phyloP scores from a whole-genome alignment of 2,113 vertebrate genomes.

The Monarcha castaneiventris region DNA sequence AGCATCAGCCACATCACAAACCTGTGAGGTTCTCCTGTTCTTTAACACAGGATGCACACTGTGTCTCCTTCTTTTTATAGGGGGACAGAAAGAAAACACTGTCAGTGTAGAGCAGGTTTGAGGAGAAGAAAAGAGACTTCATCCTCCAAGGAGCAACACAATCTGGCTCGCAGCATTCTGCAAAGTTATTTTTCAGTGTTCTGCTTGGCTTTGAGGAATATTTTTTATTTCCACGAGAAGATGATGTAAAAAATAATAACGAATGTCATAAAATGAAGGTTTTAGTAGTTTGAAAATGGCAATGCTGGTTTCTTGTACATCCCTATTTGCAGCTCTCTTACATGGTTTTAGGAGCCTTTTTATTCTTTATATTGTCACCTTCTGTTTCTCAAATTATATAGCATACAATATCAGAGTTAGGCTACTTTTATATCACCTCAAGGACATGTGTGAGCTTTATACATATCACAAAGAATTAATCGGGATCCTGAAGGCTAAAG shows the following conservation, averaged over 20 bases:
- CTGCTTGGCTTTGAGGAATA: background rate
- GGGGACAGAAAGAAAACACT: background rate
- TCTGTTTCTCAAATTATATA: constrained; percentile 6
- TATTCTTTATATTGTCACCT: constrained; percentile 6
- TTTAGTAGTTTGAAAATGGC: background rate
- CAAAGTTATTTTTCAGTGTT: background rate
- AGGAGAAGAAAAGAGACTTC: background rate
- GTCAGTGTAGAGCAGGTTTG: background rate
- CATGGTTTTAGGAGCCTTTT: background rate
- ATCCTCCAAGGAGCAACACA: background rate
- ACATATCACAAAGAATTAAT: background rate
- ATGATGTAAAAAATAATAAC: background rate
- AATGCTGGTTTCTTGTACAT: background rate
- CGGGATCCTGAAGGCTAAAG: background rate
- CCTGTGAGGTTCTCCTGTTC: background rate
- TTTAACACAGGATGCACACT: background rate
- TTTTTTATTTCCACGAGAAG: background rate
- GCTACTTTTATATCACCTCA: background rate
- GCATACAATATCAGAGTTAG: background rate
- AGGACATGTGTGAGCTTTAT: background rate
- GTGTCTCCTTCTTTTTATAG: background rate
- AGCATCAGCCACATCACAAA: background rate
- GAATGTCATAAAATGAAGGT: background rate
- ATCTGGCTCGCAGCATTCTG: background rate
- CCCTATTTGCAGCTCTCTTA: background rate